Evolutionary conservation across 2,113 vertebrate genomes (phyloP).

Genomic region (Gadus macrocephalus): DNA sequence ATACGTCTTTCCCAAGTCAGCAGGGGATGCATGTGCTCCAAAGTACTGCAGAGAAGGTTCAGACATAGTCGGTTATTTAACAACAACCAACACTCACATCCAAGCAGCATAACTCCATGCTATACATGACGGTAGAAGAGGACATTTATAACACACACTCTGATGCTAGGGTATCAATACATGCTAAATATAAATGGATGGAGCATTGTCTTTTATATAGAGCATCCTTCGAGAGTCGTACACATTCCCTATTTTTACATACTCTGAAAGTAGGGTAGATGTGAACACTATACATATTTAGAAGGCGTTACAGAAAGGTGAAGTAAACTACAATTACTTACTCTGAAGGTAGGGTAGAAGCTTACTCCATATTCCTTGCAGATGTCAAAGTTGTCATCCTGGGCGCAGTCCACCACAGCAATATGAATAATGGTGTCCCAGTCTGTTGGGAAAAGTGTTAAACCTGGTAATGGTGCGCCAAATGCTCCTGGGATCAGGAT

Average conservation of each 20-base stretch:
- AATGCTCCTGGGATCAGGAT: no score
- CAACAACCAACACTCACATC: no score
- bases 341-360: conserved; percentile 16
- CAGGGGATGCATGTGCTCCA: conserved; percentile 1
- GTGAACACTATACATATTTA: no score
- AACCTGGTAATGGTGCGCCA: not conserved
- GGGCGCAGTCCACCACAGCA: conserved; percentile 35
- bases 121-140: no score
- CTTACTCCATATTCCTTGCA: conserved; percentile 4
- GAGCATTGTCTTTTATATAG: no score
- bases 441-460: conserved; percentile 25
- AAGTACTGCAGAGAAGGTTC: not conserved
- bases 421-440: conserved; percentile 41
- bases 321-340: not conserved
- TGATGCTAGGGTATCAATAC: not conserved
- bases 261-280: not conserved
- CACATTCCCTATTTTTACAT: not conserved
- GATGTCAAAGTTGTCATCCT: conserved; percentile 2
- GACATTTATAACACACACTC: not conserved
- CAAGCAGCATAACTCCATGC: no score
- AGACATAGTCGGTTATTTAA: no score
- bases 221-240: no score
- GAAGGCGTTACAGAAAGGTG: no score
- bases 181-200: not conserved
- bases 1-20: conserved; percentile 2